Evolutionary conservation across 2,888 invertebrate species (phyloP).

Genomic region (Darwinula stevensoni): DNA sequence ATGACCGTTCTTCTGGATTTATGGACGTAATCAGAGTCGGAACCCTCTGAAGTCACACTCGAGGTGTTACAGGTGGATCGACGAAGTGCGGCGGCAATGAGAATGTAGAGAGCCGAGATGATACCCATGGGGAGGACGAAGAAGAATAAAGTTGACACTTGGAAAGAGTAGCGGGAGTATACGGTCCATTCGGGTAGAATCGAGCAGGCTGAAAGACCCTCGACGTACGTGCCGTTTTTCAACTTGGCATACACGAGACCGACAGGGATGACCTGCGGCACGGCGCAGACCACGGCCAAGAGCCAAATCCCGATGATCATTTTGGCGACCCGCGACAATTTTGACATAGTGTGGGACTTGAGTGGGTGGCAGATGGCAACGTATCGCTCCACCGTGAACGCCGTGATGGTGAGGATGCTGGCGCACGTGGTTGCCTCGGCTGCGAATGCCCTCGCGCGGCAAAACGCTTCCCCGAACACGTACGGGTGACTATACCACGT

Average conservation of each 20-base stretch:
- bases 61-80: not conserved
- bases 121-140: conserved; percentile 63
- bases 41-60: not conserved
- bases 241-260: not conserved
- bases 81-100: not conserved
- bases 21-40: not conserved
- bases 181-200: not conserved
- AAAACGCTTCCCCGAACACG: conserved; percentile 43
- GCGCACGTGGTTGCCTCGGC: conserved; percentile 50
- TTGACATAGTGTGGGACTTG: conserved; percentile 48
- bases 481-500: conserved; percentile 74
- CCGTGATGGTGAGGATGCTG: conserved; percentile 26
- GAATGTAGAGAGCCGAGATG: conserved; percentile 39
- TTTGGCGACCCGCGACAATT: conserved; percentile 45
- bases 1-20: conserved; percentile 19
- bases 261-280: conserved; percentile 29
- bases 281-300: conserved; percentile 29
- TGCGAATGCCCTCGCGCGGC: conserved; percentile 46
- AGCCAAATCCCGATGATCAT: conserved; percentile 53
- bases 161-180: conserved; percentile 20
- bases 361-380: conserved; percentile 33
- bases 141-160: conserved; percentile 43
- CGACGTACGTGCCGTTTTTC: not conserved
- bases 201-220: not conserved
- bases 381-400: conserved; percentile 30